Evolutionary conservation across 2,113 vertebrate genomes (phyloP).

Genomic region (Pseudorasbora parva): DNA sequence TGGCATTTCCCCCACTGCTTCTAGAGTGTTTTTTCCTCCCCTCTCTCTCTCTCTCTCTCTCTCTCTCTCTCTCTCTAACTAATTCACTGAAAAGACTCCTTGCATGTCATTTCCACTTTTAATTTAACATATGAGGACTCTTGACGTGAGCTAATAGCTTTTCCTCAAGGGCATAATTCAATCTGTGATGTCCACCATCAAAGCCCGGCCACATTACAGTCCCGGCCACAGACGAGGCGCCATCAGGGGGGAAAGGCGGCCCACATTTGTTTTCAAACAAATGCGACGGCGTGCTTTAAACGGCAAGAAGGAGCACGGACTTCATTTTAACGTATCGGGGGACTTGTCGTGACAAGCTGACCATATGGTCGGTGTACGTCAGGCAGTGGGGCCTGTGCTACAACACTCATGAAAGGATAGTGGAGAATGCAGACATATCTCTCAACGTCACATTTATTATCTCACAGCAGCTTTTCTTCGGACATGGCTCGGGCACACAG

Average conservation of each 20-base stretch:
- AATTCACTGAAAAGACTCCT: slow-evolving; percentile 78
- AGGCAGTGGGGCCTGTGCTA: slow-evolving; percentile 15
- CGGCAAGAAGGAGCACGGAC: background rate
- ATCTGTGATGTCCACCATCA: slow-evolving; percentile 81
- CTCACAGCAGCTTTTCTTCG: slow-evolving; percentile 65
- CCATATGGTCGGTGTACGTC: slow-evolving; percentile 60
- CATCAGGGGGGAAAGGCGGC: slow-evolving; percentile 62
- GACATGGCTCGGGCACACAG: slow-evolving; percentile 59
- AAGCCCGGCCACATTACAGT: slow-evolving; percentile 74
- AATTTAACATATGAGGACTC: slow-evolving; percentile 80
- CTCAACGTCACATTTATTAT: slow-evolving; percentile 71
- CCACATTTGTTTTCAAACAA: slow-evolving; percentile 68
- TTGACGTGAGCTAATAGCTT: slow-evolving; percentile 80
- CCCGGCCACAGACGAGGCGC: slow-evolving; percentile 69
- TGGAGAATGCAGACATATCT: slow-evolving; percentile 68
- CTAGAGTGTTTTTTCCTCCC: slow-evolving; percentile 52
- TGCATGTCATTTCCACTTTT: slow-evolving; percentile 82
- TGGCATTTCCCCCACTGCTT: slow-evolving; percentile 57
- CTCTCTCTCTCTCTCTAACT: slow-evolving; percentile 60
- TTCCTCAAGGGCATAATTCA: slow-evolving; percentile 83
- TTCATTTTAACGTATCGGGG: slow-evolving; percentile 24
- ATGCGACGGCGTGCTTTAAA: background rate
- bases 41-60: background rate
- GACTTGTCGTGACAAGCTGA: background rate
- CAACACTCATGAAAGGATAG: slow-evolving; percentile 48